A percentile compares a stretch with the other conserved stretches of the same genome.
phyloP scores from a whole-genome alignment of 2,797 vertebrate genomes.

The Esox masquinongy region DNA sequence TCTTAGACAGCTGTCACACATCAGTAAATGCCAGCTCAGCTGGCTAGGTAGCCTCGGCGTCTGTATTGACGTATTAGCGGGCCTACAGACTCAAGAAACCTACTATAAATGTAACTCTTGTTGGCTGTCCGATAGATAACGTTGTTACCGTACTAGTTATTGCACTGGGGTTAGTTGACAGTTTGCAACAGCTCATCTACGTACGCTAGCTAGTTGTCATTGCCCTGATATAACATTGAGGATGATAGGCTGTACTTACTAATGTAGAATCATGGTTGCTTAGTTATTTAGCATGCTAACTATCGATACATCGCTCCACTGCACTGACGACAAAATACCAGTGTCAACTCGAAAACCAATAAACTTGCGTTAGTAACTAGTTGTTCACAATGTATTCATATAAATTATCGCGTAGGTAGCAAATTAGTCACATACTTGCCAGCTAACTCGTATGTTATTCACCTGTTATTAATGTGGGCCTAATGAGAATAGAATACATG shows the following conservation, averaged over 20 bases:
- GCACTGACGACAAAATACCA: too few relatives aligned
- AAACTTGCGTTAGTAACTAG: too few relatives aligned
- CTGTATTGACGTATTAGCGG: background rate
- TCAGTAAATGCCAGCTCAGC: background rate
- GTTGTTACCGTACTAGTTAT: background rate
- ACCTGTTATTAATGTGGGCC: too few relatives aligned
- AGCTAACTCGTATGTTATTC: too few relatives aligned
- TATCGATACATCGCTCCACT: too few relatives aligned
- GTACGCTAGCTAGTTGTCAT: background rate
- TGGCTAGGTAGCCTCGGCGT: background rate
- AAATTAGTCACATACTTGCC: too few relatives aligned
- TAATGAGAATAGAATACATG: too few relatives aligned
- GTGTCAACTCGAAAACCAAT: too few relatives aligned
- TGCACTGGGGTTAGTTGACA: background rate
- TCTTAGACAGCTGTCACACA: background rate
- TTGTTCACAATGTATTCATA: too few relatives aligned
- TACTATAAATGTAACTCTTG: conserved; percentile 7
- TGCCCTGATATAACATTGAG: background rate
- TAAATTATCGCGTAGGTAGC: too few relatives aligned
- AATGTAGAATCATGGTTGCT: background rate
- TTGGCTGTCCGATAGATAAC: background rate
- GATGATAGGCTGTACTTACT: background rate
- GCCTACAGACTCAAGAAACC: background rate
- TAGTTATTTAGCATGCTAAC: background rate
- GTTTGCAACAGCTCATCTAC: background rate